Base-by-base conservation (phyloP, 2,888 invertebrate species). In the Polietes domitor region DNA sequence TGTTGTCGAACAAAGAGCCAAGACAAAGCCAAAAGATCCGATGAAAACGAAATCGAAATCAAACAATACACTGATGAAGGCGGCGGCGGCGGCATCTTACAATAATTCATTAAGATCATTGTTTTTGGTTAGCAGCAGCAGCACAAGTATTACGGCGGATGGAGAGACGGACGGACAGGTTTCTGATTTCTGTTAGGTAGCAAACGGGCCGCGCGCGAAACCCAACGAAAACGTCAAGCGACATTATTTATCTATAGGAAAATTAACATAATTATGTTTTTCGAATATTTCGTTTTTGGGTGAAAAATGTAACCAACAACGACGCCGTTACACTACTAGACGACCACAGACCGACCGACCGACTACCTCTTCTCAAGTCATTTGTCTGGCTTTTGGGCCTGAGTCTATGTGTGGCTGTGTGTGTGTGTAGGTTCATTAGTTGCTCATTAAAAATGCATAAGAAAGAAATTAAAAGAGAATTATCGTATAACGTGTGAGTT, bases 201-300 rank as follows among this genome's bases (percentile, higher is more conserved):
- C 32, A 21, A 19, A 9, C 1, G 3, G 17, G 61, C 68, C 15
- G 43, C 68, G 24, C 21, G 19, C 61, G 4, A 61, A 65, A 68
- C 43, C 4, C 19, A 68, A 41, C 43, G 24, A 68, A 68, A 43
- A 24, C 68, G 68, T 43, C 68, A 43, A 43, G 41, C 68, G 68
- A 43, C 41, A 68, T 68, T 68, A 41, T 75, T 68, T 53, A 41
- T 61, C 15, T 68, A 76, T 19, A 28, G 4, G 9, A 53, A 87
- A 89, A 90, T 90, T 90, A 88, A 88, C 90, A 90, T 90, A 90
- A 90, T 89, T 90, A 90, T 63, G 63, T 80, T 85, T 85, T 77
- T 76, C 74, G 65, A 77, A 80, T 70, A 78, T 71, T 80, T 71
- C 79, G 72, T 74, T 58, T 26, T 10, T 58, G 0, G 21, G 9